Base-by-base conservation (phyloP, 2,888 invertebrate genomes). In the Copidosoma aretas region DNA sequence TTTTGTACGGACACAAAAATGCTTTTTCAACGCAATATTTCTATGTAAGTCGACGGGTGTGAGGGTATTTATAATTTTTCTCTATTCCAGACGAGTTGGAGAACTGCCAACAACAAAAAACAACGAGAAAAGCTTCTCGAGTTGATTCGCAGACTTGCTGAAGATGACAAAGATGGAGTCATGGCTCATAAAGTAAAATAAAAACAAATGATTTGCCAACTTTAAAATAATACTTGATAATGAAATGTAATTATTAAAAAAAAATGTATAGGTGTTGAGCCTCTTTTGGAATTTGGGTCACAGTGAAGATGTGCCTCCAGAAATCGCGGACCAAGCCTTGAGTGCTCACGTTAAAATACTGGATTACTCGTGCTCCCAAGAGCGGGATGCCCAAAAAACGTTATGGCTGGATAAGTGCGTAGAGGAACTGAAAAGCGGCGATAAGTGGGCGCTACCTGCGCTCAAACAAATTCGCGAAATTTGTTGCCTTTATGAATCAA, bases 161-260 rank as follows among this genome's bases (percentile, higher is more conserved):
- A 98, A 85, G 98, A 98, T 84, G 98, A 98, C 84, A 98, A 98
- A 84, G 97, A 98, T 84, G 98, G 98, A 61, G 95, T 97, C 14
- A 98, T 98, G 98, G 97, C 98, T 57, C 94, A 96, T 83, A 98
- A 98, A 88, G 96, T 91, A 64, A 70, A 69, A 64, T 53, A 60
- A 22, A 39, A 22, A 39, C 46, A 8, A 25, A 17, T 25, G 19
- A 19, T 68, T 62, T 32, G 46, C 46, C 41, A 25, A 12, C 49
- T 22, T 24, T n/a, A 39, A 58, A 71, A 59, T 19, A 52, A 49
- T 46, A 52, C 49, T 12, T 60, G 17, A 15, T 32, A 66, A 65
- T 39, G 46, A 39, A 60, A 54, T 41, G 63, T 56, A 64, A 54
- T 49, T 14, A 64, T 49, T 22, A 19, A 5, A 41, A 43, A 32